Conservation (phyloP, 2,888 invertebrate species). For the Dryobota labecula region DNA sequence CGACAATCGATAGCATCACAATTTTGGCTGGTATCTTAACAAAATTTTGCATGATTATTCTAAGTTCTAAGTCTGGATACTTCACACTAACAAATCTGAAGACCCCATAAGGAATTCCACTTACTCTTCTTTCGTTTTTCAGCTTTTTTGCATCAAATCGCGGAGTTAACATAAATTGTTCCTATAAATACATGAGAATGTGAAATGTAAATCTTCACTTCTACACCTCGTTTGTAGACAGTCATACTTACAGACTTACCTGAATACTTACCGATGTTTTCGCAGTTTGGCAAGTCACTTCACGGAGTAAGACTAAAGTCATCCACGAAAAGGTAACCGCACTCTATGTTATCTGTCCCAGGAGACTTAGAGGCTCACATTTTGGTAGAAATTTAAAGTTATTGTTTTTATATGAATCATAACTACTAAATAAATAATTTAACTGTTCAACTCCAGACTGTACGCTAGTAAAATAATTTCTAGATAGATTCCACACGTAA, state of each 20-base stretch:
- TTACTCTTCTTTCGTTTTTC: neutral
- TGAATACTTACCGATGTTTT: slow-evolving; percentile 53
- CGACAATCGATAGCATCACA: neutral
- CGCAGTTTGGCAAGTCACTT: slow-evolving; percentile 51
- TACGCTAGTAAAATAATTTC: neutral
- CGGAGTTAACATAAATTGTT: neutral
- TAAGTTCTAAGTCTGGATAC: neutral
- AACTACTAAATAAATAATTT: neutral
- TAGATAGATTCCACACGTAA: neutral
- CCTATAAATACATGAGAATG: neutral
- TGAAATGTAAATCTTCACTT: slow-evolving; percentile 5
- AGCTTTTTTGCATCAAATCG: neutral
- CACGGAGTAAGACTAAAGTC: slow-evolving; percentile 32
- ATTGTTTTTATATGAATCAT: neutral
- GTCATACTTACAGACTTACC: slow-evolving; percentile 46
- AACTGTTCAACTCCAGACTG: neutral
- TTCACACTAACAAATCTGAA: neutral
- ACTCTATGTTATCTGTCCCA: slow-evolving; percentile 38
- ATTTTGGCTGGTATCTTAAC: neutral
- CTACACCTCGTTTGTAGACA: slow-evolving; percentile 19
- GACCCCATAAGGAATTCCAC: neutral
- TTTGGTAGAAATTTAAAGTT: too few relatives aligned
- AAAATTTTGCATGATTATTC: neutral
- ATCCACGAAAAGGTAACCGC: slow-evolving; percentile 45
- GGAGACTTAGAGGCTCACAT: slow-evolving; percentile 16